Conservation (phyloP, 2,113 vertebrate genomes). For the Chaenocephalus aceratus region DNA sequence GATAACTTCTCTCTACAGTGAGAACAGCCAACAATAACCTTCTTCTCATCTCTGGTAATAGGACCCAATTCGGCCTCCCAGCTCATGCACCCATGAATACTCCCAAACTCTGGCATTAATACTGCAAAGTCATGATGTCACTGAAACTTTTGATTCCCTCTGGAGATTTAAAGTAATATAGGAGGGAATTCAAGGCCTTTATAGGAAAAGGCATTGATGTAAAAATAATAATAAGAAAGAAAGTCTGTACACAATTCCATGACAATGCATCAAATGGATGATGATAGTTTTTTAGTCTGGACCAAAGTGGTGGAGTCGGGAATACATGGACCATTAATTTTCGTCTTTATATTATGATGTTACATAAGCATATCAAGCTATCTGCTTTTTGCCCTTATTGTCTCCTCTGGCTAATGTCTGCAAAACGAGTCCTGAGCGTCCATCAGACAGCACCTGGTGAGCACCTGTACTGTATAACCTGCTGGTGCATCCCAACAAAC, state of each 20-base stretch:
- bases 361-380: conserved; percentile 15
- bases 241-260: background rate
- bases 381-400: conserved; percentile 18
- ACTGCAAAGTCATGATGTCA: conserved; percentile 23
- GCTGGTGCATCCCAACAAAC: background rate
- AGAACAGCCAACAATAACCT: conserved; percentile 51
- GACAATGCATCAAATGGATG: background rate
- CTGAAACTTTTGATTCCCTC: conserved; percentile 7
- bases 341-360: background rate
- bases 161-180: background rate
- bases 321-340: background rate
- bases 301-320: background rate
- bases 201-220: no score
- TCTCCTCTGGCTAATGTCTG: conserved; percentile 43
- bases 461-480: background rate
- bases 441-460: conserved; percentile 51
- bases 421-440: conserved; percentile 33
- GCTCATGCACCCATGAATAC: conserved; percentile 31
- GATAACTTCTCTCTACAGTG: conserved; percentile 46
- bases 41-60: conserved; percentile 45
- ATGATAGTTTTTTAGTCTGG: background rate
- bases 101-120: conserved; percentile 14
- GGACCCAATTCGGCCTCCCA: conserved; percentile 31
- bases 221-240: no score
- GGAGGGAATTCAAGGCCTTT: background rate